Evolutionary conservation across 2,797 vertebrate genomes (phyloP).

Genomic region (Falco novaeseelandiae): DNA sequence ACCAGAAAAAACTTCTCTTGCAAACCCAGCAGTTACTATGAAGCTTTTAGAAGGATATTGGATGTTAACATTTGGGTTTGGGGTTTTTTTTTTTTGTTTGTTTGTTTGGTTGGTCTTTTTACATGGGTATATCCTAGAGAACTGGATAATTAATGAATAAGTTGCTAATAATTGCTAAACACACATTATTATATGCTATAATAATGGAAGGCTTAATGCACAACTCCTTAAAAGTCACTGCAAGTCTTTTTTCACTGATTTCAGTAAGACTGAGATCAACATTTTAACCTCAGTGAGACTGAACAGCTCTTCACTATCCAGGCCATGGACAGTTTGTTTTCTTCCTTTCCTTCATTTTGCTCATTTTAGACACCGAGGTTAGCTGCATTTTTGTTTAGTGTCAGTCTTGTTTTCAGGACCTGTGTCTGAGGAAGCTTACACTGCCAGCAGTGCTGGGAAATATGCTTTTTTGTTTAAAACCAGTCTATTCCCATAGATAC

Average conservation of each 20-base stretch:
- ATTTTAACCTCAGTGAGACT: background rate
- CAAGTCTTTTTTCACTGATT: background rate
- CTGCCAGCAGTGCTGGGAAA: background rate
- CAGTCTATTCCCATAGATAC: background rate
- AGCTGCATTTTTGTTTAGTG: background rate
- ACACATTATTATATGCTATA: background rate
- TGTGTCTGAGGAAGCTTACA: background rate
- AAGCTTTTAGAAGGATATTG: background rate
- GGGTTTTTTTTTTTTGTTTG: background rate
- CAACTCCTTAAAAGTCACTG: background rate
- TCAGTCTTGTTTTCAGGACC: background rate
- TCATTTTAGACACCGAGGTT: background rate
- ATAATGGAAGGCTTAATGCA: background rate
- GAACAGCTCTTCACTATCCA: background rate
- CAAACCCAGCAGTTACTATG: background rate
- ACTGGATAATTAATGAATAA: background rate
- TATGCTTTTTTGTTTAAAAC: background rate
- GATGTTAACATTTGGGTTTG: background rate
- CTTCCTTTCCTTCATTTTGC: background rate
- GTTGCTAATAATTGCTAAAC: background rate
- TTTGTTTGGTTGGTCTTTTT: background rate
- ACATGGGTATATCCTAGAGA: background rate
- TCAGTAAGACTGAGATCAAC: background rate
- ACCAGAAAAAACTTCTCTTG: background rate
- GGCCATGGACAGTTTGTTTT: background rate